phyloP scores from a whole-genome alignment of 2,888 invertebrate species.

The Polymixis lichenea region DNA sequence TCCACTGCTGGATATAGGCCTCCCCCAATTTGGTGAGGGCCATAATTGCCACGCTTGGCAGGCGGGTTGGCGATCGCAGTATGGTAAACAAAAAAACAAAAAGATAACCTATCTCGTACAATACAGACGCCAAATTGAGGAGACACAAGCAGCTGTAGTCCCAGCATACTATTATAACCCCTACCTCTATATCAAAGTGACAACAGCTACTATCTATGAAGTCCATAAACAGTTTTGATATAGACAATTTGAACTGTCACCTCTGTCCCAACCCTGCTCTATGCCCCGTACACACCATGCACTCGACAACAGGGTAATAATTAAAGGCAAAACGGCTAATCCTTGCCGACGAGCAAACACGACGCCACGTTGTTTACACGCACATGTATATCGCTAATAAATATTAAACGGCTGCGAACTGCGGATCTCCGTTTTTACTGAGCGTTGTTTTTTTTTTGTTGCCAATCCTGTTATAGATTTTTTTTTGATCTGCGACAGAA shows the following conservation, averaged over 20 bases:
- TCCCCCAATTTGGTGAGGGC: too few species aligned
- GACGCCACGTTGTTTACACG: conserved; percentile 63
- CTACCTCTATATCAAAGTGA: neutral
- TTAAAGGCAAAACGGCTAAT: conserved; percentile 78
- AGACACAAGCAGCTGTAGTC: neutral
- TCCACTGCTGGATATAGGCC: too few species aligned
- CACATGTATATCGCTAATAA: conserved; percentile 67
- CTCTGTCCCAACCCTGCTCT: conserved; percentile 45
- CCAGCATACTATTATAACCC: too few species aligned
- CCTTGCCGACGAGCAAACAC: conserved; percentile 72
- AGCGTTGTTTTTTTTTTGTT: conserved; percentile 28
- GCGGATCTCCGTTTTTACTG: conserved; percentile 48
- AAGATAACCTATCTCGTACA: too few species aligned
- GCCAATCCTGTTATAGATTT: conserved; percentile 39
- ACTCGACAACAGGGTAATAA: conserved; percentile 74
- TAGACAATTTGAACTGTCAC: conserved; percentile 12
- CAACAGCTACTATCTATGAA: neutral
- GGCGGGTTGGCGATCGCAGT: too few species aligned
- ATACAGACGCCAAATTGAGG: neutral
- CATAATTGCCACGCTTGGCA: too few species aligned
- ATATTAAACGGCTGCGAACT: conserved; percentile 63
- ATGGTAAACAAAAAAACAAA: too few species aligned
- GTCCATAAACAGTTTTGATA: conserved; percentile 5
- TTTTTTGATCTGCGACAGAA: conserved; percentile 19
- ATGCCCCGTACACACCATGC: conserved; percentile 57